Evolutionary conservation across 2,797 vertebrate species (phyloP).

Genomic region (Gobio occitaniae): DNA sequence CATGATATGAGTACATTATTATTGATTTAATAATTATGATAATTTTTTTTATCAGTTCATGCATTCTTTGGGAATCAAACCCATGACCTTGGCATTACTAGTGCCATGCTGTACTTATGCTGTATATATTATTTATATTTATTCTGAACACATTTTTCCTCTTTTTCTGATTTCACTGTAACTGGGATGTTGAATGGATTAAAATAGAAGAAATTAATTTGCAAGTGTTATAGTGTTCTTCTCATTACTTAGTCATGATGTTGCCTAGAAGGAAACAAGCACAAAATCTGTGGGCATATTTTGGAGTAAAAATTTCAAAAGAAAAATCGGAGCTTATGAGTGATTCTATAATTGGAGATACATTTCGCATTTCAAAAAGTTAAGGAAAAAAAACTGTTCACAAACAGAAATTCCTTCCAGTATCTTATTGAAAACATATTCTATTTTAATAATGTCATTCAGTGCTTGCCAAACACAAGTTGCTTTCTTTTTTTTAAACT

Average conservation of each 20-base stretch:
- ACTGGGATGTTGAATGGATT: slow-evolving; percentile 10
- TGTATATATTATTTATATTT: background rate
- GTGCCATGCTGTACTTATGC: background rate
- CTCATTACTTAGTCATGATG: slow-evolving; percentile 7
- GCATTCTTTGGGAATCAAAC: background rate
- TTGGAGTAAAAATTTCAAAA: background rate
- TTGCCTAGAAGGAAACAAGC: background rate
- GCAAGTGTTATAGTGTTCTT: background rate
- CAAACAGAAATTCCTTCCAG: too few species aligned
- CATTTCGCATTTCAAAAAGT: too few species aligned
- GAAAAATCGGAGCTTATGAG: background rate
- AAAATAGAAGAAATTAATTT: background rate
- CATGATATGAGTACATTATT: background rate
- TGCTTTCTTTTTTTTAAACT: too few species aligned
- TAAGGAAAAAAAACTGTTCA: too few species aligned
- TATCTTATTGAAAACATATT: too few species aligned
- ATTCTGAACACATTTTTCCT: background rate
- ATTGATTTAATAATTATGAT: too few species aligned
- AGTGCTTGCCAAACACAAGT: too few species aligned
- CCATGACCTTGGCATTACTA: background rate
- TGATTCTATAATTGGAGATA: too few species aligned
- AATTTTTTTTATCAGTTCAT: background rate
- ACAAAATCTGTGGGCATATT: background rate
- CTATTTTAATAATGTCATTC: too few species aligned
- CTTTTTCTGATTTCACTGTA: background rate